These are phyloP conservation scores for Hippolais icterina DNA, from an alignment of 2,113 vertebrate species.

Conservation along the genomic window DNA sequence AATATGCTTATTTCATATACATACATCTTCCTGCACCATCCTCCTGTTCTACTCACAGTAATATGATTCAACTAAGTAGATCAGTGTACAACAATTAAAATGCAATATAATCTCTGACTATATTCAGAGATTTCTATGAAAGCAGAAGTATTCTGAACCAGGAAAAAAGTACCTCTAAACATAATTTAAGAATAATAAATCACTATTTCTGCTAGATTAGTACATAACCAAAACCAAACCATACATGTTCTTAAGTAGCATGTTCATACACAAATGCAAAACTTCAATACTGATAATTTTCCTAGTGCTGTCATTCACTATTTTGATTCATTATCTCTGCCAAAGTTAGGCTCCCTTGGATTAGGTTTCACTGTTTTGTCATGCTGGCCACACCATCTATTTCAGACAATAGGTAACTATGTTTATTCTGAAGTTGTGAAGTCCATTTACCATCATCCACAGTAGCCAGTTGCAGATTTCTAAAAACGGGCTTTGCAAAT, in stretches of 20 bases:
- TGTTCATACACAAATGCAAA: background rate
- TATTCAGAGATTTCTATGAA: background rate
- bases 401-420: background rate
- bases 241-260: background rate
- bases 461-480: background rate
- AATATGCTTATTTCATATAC: background rate
- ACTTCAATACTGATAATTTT: background rate
- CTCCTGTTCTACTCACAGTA: background rate
- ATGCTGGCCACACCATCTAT: background rate
- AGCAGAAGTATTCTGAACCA: background rate
- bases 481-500: background rate
- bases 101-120: background rate
- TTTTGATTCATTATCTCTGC: background rate
- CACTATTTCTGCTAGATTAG: background rate
- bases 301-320: background rate
- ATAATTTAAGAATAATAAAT: rapidly evolving
- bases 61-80: background rate
- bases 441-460: background rate
- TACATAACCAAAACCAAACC: background rate
- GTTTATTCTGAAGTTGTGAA: background rate
- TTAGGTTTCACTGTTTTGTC: background rate
- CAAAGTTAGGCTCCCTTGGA: background rate
- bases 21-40: background rate
- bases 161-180: background rate
- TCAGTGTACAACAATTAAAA: background rate